Conservation (phyloP, 92 coral and sea anemone species). For the Porites lobata region DNA sequence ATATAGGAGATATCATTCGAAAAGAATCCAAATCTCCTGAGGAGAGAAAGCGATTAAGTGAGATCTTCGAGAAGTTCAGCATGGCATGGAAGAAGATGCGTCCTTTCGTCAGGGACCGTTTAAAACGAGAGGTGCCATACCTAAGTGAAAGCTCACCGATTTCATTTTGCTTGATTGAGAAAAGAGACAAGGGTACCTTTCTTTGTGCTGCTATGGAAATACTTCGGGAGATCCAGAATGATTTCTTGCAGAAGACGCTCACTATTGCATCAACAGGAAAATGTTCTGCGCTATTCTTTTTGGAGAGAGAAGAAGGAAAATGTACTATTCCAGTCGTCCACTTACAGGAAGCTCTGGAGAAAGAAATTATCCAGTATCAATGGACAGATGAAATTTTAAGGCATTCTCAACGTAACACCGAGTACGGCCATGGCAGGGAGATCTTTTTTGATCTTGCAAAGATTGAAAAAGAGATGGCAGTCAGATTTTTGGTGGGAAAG, state of each 20-base stretch:
- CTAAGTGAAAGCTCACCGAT: slow-evolving; percentile 77
- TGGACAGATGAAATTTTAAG: slow-evolving; percentile 88
- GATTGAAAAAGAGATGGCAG: slow-evolving; percentile 90
- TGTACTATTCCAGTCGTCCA: slow-evolving; percentile 72
- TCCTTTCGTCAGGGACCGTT: slow-evolving; percentile 52
- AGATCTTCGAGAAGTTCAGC: slow-evolving; percentile 76
- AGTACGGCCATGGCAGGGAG: slow-evolving; percentile 82
- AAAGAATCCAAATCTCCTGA: slow-evolving; percentile 44
- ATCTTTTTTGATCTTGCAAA: slow-evolving; percentile 81
- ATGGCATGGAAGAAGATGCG: slow-evolving; percentile 86
- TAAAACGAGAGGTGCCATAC: slow-evolving; percentile 62
- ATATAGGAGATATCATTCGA: slow-evolving; percentile 82
- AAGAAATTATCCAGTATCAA: slow-evolving; percentile 85
- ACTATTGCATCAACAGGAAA: slow-evolving; percentile 78
- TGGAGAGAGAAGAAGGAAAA: slow-evolving; percentile 61
- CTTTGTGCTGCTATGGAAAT: slow-evolving; percentile 74
- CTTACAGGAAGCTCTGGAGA: slow-evolving; percentile 90
- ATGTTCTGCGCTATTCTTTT: slow-evolving; percentile 79
- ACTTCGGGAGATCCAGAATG: slow-evolving; percentile 86
- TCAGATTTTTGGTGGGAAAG: slow-evolving; percentile 80
- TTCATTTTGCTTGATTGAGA: slow-evolving; percentile 87
- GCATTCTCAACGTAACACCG: slow-evolving; percentile 60
- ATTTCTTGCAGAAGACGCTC: slow-evolving; percentile 77
- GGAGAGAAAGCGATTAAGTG: slow-evolving; percentile 42
- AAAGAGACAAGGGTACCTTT: slow-evolving; percentile 71